Conservation (phyloP, 2,797 vertebrate species). For the Danio tinwini region DNA sequence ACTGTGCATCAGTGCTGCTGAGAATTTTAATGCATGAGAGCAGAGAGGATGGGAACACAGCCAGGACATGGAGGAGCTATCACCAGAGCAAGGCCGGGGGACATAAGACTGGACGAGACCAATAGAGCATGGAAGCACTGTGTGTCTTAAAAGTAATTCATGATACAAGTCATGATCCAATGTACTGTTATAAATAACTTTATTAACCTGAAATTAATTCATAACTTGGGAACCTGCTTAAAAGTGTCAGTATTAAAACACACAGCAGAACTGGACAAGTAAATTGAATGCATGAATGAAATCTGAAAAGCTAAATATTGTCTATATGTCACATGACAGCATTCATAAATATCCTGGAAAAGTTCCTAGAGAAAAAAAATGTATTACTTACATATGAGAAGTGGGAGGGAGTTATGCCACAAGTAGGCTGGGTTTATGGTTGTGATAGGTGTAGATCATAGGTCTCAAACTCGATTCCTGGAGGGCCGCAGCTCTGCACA, state of each 20-base stretch:
- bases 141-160: slow-evolving; percentile 7
- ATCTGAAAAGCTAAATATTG: background rate
- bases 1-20: slow-evolving; percentile 59
- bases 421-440: too few relatives aligned
- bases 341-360: background rate
- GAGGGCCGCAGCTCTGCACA: too few relatives aligned
- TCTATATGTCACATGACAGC: background rate
- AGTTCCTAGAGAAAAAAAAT: background rate
- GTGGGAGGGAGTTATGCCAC: too few relatives aligned
- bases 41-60: slow-evolving; percentile 65
- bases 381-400: background rate
- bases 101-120: slow-evolving; percentile 1
- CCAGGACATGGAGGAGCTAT: slow-evolving; percentile 15
- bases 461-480: too few relatives aligned
- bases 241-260: background rate
- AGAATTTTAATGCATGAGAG: slow-evolving; percentile 65
- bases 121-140: slow-evolving; percentile 12
- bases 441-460: too few relatives aligned
- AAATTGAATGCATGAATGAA: background rate
- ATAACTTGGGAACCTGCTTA: background rate
- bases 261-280: background rate
- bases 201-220: background rate
- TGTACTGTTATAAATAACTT: background rate
- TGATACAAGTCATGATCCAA: background rate
- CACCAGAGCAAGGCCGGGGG: background rate